Evolutionary conservation across 2,797 vertebrate genomes (phyloP), one percentile per base, ranked within the genome.

Genomic region (Schizopygopsis malacanthus): DNA sequence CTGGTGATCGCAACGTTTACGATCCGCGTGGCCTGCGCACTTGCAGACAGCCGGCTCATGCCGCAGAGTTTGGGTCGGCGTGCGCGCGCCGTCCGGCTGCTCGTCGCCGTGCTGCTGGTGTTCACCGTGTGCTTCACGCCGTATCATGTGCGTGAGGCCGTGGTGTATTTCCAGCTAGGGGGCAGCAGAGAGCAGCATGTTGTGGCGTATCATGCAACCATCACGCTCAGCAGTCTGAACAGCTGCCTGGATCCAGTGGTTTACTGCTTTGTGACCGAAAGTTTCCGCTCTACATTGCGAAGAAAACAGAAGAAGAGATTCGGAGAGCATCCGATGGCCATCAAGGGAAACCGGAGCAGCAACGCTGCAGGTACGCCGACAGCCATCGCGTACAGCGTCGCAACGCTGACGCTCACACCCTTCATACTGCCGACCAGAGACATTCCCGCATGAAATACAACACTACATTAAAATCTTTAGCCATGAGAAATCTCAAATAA

Each of bases 161-260:
- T 95, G 50, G 96, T 96, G 77, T 96, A 97, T 45, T 93, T 97
- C 92, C 94, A 94, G 88, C 94, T 96, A 0, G 87, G 89, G 94
- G 91, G 87, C 94, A 71, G 16, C 89, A 77, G 52, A 90, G 88
- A 86, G 84, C 92, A 33, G n/a, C 89, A 93, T 0, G 70, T 96
- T 47, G 93, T 98, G 0, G 95, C 94, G 75, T 98, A 98, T 92
- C 97, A 99, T 0, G 94, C 96, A 88, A 98, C 98, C 0, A 96
- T 99, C 84, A 97, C 97, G 28, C 93, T 99, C 87, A 99, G 98
- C 90, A 99, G 98, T 93, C 95, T 99, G 88, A 99, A 99, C 91
- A 99, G 98, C 92, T 99, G 98, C 92, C 93, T 99, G 95, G 98
- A 99, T 88, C 98, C 98, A 1, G 96, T 99, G 4, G 98, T 99